Conservation (phyloP, 2,888 invertebrate genomes). For the Criorhina ranunculi region DNA sequence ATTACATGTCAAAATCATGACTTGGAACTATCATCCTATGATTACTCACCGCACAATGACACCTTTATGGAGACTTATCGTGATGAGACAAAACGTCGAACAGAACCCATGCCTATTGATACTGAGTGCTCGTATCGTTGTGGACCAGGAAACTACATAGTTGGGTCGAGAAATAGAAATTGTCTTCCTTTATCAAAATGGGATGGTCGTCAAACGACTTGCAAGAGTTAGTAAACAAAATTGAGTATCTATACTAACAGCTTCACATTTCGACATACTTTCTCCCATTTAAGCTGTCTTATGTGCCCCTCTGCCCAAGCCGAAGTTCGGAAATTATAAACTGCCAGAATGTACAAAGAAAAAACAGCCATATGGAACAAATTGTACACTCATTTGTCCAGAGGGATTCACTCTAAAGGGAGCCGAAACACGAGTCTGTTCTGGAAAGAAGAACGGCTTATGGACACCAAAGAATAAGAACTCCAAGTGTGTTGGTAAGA, state of each 20-base stretch:
- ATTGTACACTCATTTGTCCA: slow-evolving; percentile 87
- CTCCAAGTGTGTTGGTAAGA: slow-evolving; percentile 85
- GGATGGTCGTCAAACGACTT: slow-evolving; percentile 88
- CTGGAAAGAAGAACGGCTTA: slow-evolving; percentile 85
- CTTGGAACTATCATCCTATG: slow-evolving; percentile 77
- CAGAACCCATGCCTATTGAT: slow-evolving; percentile 85
- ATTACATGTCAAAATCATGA: slow-evolving; percentile 85
- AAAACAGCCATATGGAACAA: slow-evolving; percentile 86
- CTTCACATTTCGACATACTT: not conserved
- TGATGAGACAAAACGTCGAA: slow-evolving; percentile 77
- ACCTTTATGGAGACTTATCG: slow-evolving; percentile 78
- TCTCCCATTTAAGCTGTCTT: slow-evolving; percentile 81
- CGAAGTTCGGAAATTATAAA: slow-evolving; percentile 86
- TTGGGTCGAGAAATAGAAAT: slow-evolving; percentile 87
- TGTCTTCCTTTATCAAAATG: slow-evolving; percentile 89
- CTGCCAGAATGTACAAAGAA: slow-evolving; percentile 86
- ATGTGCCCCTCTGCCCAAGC: slow-evolving; percentile 85
- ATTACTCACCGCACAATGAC: slow-evolving; percentile 78
- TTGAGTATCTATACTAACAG: not conserved
- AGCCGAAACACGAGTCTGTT: slow-evolving; percentile 85
- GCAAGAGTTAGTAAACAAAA: slow-evolving; percentile 86
- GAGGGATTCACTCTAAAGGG: slow-evolving; percentile 87
- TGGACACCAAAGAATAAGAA: slow-evolving; percentile 85
- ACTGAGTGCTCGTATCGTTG: slow-evolving; percentile 88
- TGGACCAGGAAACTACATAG: slow-evolving; percentile 87